Percentiles rank a stretch among this genome's conserved stretches.
Evolutionary conservation across 2,113 vertebrate species (phyloP).

Genomic region (Neomonachus schauinslandi): DNA sequence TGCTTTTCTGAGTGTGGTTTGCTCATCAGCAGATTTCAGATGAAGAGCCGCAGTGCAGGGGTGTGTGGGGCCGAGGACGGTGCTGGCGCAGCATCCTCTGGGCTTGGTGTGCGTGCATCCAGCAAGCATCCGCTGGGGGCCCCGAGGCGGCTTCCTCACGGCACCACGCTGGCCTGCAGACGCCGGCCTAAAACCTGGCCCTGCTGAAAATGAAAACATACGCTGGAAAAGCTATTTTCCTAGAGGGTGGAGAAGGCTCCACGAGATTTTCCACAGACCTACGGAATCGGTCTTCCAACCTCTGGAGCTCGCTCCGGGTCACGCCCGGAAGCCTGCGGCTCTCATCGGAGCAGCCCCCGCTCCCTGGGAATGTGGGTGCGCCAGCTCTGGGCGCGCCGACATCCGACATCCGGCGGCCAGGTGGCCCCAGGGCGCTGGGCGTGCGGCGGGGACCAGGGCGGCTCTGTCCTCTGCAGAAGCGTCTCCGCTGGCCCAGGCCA

Average conservation of each 20-base stretch:
- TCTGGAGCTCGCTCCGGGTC: not conserved
- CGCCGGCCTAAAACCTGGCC: accelerated
- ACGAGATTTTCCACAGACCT: not conserved
- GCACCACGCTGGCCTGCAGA: not conserved
- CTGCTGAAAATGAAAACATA: not conserved
- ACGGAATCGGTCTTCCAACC: not conserved
- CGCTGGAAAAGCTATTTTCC: not conserved
- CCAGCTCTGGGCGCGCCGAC: not conserved
- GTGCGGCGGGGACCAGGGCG: accelerated
- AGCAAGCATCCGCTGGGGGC: no score
- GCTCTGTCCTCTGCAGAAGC: not conserved
- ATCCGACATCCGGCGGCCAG: not conserved
- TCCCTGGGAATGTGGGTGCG: not conserved
- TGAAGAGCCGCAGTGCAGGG: not conserved
- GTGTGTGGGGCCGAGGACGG: not conserved
- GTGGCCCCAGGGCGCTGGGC: not conserved
- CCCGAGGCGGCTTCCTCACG: accelerated
- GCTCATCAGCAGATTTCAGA: not conserved
- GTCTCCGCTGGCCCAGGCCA: not conserved
- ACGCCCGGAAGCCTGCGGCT: not conserved
- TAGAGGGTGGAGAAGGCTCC: not conserved
- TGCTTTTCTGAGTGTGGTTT: not conserved
- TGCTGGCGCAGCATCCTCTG: accelerated
- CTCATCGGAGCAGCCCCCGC: accelerated
- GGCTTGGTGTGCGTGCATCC: not conserved